Evolutionary conservation across 2,888 invertebrate genomes (phyloP).

Genomic region (Monopis laevigella): DNA sequence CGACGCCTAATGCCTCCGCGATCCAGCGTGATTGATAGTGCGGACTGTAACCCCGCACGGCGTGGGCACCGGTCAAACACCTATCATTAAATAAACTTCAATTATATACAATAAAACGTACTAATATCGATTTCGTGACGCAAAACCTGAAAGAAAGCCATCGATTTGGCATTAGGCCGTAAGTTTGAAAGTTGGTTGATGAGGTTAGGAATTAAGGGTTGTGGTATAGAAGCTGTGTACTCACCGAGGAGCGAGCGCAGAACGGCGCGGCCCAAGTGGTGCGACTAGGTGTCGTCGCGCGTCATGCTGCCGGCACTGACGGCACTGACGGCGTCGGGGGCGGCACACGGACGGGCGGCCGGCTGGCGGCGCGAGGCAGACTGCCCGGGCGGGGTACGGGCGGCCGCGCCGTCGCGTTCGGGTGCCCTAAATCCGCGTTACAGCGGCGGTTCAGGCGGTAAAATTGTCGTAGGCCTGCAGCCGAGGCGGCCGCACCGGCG

Average conservation of each 20-base stretch:
- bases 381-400: constrained; percentile 8
- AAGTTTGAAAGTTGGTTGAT: constrained; percentile 11
- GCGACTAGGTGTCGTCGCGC: too few species aligned
- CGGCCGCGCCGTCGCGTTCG: constrained; percentile 13
- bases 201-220: too few species aligned
- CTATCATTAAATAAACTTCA: too few species aligned
- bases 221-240: background rate
- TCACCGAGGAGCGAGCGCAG: constrained; percentile 2
- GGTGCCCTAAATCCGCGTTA: constrained; percentile 59
- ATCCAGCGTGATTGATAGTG: too few species aligned
- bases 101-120: constrained; percentile 23
- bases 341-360: constrained; percentile 5
- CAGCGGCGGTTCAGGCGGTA: constrained; percentile 35
- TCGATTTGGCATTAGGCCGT: constrained; percentile 41
- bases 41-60: too few species aligned
- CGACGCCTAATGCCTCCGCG: too few species aligned
- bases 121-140: constrained; percentile 38
- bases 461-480: constrained; percentile 49
- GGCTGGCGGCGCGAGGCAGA: constrained; percentile 7
- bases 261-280: too few species aligned
- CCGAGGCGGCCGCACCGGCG: constrained; percentile 35
- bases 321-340: background rate
- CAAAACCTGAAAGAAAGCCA: constrained; percentile 26
- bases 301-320: background rate
- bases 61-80: too few species aligned